These are phyloP conservation scores for Hypsopygia costalis DNA, from an alignment of 2,888 invertebrate genomes.

Conservation along the genomic window DNA sequence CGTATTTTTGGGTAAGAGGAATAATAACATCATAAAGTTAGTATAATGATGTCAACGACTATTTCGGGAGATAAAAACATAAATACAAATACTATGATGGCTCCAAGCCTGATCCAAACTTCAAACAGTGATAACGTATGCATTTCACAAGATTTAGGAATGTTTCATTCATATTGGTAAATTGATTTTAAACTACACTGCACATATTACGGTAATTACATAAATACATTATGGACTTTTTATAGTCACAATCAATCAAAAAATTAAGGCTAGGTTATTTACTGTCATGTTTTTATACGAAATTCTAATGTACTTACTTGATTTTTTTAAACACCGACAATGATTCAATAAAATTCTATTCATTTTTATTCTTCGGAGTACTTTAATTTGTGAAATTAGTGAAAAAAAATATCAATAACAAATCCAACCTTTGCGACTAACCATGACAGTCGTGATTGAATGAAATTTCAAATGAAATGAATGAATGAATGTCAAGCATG, in stretches of 20 bases:
- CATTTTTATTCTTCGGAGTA: constrained; percentile 42
- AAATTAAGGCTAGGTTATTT: constrained; percentile 41
- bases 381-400: constrained; percentile 36
- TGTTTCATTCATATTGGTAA: too few species aligned
- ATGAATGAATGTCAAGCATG: too few species aligned
- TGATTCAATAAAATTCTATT: constrained; percentile 63
- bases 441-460: constrained; percentile 63
- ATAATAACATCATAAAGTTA: background rate
- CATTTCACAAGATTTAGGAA: too few species aligned
- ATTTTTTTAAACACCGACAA: constrained; percentile 61
- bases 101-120: constrained; percentile 8
- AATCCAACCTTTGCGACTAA: constrained; percentile 70
- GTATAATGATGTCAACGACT: constrained; percentile 2
- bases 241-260: constrained; percentile 52
- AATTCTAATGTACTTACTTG: constrained; percentile 49
- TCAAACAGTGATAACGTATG: background rate
- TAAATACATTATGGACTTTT: constrained; percentile 40
- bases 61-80: constrained; percentile 1
- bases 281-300: background rate
- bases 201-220: constrained; percentile 18
- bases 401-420: constrained; percentile 64
- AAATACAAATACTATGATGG: background rate
- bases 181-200: too few species aligned
- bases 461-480: too few species aligned
- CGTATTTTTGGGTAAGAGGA: too few species aligned